Conservation (phyloP, 2,113 vertebrate species). For the Archocentrus centrarchus region DNA sequence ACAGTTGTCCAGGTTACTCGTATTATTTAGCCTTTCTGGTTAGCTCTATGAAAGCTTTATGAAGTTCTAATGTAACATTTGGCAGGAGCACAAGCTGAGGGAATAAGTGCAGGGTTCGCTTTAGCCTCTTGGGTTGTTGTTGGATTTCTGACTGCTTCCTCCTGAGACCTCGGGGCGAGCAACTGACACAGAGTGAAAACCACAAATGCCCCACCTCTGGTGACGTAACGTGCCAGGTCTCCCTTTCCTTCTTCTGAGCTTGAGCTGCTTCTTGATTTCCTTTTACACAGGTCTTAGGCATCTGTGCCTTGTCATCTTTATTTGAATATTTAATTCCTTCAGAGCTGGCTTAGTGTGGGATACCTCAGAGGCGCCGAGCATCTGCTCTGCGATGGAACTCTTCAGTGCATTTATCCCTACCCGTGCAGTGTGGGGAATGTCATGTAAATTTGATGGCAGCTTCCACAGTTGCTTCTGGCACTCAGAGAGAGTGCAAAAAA, state of each 20-base stretch:
- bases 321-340: conserved; percentile 54
- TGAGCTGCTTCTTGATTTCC: neutral
- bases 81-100: conserved; percentile 42
- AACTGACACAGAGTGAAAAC: neutral
- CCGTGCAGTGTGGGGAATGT: conserved; percentile 21
- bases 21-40: conserved; percentile 26
- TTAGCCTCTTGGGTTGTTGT: neutral
- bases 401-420: conserved; percentile 34
- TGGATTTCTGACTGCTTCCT: neutral
- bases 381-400: conserved; percentile 56
- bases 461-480: conserved; percentile 33
- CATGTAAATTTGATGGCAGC: conserved; percentile 68
- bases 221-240: conserved; percentile 40
- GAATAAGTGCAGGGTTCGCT: conserved; percentile 1
- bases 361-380: conserved; percentile 30
- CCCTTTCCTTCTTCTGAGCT: conserved; percentile 3
- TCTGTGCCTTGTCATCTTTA: conserved; percentile 29
- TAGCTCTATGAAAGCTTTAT: conserved; percentile 8
- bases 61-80: conserved; percentile 35
- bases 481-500: conserved; percentile 45
- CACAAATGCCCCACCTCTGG: neutral
- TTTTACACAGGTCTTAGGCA: conserved; percentile 23
- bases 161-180: conserved; percentile 16
- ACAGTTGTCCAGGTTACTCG: neutral
- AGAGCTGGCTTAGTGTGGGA: conserved; percentile 40